Percentiles rank a stretch among this genome's conserved stretches.
These are phyloP conservation scores for Crenuchus spilurus DNA, from an alignment of 2,797 vertebrate genomes.

Conservation along the genomic window DNA sequence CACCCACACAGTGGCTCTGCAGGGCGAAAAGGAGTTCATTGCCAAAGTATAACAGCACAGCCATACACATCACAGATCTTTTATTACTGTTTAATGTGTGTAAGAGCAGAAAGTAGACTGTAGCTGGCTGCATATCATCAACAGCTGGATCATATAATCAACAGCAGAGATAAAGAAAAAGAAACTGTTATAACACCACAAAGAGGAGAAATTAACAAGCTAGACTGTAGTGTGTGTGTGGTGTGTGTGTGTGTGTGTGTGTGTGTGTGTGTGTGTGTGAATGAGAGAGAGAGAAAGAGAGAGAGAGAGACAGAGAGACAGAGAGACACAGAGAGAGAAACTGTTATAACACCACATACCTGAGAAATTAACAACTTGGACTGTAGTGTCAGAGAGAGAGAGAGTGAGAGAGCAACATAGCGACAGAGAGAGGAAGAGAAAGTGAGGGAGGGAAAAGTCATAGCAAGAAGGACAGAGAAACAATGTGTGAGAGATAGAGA, in stretches of 20 bases:
- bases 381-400: not conserved
- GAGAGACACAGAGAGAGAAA: not conserved
- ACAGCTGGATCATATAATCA: slow-evolving; percentile 33
- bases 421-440: not conserved
- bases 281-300: not conserved
- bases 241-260: not conserved
- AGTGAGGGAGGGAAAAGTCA: not conserved
- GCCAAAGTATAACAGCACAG: not conserved
- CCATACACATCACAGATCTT: not conserved
- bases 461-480: slow-evolving; percentile 3
- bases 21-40: not conserved
- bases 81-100: slow-evolving; percentile 3
- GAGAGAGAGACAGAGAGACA: not conserved
- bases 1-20: not conserved
- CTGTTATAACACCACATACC: no score
- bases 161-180: not conserved
- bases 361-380: no score
- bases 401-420: not conserved
- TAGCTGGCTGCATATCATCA: not conserved
- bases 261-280: not conserved
- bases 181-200: not conserved
- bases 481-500: not conserved
- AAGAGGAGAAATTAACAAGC: slow-evolving; percentile 4
- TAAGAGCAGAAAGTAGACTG: not conserved
- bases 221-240: not conserved